Base-by-base conservation (phyloP, 2,797 vertebrate genomes). In the Sebastes cheni region DNA sequence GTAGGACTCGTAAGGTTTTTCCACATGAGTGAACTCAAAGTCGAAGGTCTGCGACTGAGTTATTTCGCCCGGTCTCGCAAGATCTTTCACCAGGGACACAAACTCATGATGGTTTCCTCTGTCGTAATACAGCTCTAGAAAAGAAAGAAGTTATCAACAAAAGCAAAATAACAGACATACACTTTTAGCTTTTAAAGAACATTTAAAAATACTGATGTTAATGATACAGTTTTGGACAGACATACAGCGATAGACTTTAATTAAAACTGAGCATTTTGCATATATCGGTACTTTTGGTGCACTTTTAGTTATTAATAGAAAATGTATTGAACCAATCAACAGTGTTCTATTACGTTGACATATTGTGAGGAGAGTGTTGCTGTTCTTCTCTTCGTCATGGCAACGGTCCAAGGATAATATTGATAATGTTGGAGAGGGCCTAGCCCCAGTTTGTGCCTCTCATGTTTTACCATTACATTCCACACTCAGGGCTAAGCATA, bases 61-160 rank as follows among this genome's bases (percentile, higher is more conserved):
- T 79, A 99, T 97, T 71, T 99, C 98, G 12, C 99, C 99, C 0
- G 99, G 98, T 72, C 97, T 95, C 1, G 98, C 99, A 67, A 99
- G 94, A 86, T 99, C 99, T 90, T 99, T 99, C 82, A 99, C 99
- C 90, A 99, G 92, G 12, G 98, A 99, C 75, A 99, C 98, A 14
- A 99, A 99, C 89, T 99, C 99, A 4, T 99, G 98, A 83, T 99
- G 98, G 93, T 99, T 99, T 77, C 98, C 98, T 85, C 98, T 95
- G 93, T 99, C 99, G 4, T 99, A 99, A 91, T 99, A 99, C 80
- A 99, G 94, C 77, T 99, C 99, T 99, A 59, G 9, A 82, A 81
- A 75, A 25, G 23, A 67, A 20, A 9, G 11, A 54, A 1, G 3
- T 27, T 4, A 73, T 59, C 14, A 62, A 23, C 12, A 61, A 67